Conservation (phyloP, 1,140 invertebrate species). For the Aphis craccivora region DNA sequence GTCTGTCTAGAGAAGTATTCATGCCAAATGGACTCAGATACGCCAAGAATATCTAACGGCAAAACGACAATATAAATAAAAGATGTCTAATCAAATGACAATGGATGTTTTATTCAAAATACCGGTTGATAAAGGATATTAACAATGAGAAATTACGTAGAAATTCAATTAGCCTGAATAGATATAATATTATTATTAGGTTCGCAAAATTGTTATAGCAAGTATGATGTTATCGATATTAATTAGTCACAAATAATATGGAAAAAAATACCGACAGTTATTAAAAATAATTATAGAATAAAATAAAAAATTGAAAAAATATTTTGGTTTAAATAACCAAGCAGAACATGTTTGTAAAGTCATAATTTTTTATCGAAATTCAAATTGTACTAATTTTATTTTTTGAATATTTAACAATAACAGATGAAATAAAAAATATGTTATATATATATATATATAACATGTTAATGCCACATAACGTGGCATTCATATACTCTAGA, state of each 20-base stretch:
- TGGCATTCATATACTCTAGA: too few species aligned
- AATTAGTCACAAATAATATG: not conserved
- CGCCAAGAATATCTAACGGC: conserved; percentile 28
- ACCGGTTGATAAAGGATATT: not conserved
- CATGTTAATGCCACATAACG: too few species aligned
- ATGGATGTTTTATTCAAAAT: conserved; percentile 14
- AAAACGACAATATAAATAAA: conserved; percentile 25
- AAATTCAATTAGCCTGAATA: not conserved
- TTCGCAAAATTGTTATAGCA: not conserved
- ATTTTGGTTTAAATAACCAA: not conserved
- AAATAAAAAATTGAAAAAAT: not conserved
- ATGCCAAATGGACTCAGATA: conserved; percentile 50
- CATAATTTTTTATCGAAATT: too few species aligned
- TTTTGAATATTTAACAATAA: too few species aligned
- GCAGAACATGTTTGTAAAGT: not conserved
- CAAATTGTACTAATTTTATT: too few species aligned
- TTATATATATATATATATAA: too few species aligned
- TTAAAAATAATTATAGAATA: too few species aligned
- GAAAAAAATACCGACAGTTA: too few species aligned
- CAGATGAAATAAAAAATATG: too few species aligned
- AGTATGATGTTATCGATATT: not conserved
- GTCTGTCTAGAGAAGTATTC: conserved; percentile 37
- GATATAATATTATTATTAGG: not conserved
- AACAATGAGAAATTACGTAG: not conserved
- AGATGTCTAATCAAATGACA: conserved; percentile 25